These are phyloP conservation scores for Urosaurus nigricauda DNA, from an alignment of 2,797 vertebrate genomes.

Conservation along the genomic window DNA sequence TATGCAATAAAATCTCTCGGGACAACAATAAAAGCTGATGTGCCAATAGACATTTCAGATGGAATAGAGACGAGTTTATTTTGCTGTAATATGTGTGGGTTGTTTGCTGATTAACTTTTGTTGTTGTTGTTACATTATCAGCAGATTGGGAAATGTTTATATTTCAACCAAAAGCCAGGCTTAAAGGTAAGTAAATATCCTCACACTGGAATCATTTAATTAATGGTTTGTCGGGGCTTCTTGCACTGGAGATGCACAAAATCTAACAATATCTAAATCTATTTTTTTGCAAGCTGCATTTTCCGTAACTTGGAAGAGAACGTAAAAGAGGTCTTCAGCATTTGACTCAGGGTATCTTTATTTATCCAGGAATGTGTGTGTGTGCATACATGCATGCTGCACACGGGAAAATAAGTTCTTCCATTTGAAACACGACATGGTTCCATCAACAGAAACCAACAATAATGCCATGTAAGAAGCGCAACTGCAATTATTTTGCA, in stretches of 20 bases:
- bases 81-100: neutral
- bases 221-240: neutral
- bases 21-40: neutral
- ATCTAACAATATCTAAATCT: neutral
- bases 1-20: too few relatives aligned
- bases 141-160: neutral
- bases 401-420: constrained; percentile 34
- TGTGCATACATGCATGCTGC: neutral
- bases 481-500: constrained; percentile 29
- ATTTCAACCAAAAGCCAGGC: neutral
- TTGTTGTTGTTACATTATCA: neutral
- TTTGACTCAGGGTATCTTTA: neutral
- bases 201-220: neutral
- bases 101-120: neutral
- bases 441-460: constrained; percentile 1
- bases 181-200: neutral
- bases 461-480: neutral
- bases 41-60: neutral
- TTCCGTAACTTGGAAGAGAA: neutral
- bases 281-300: neutral
- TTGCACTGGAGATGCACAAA: neutral
- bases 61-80: neutral
- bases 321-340: neutral
- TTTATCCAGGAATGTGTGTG: constrained; percentile 26
- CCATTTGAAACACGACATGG: rapidly evolving